Conservation (phyloP, 2,888 invertebrate genomes). For the Phaedon cochleariae region DNA sequence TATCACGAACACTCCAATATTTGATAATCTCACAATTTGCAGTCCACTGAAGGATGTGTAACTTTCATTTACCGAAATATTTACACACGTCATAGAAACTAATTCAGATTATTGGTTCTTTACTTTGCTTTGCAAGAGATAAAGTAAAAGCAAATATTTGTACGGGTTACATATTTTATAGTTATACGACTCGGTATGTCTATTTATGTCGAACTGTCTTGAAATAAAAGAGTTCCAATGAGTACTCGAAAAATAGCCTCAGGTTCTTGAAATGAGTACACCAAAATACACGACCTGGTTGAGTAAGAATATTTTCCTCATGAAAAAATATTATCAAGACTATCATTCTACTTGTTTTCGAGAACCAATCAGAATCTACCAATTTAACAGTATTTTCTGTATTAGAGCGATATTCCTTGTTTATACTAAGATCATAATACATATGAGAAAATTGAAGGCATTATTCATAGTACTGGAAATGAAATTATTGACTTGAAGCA, state of each 20-base stretch:
- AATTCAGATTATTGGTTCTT: constrained; percentile 37
- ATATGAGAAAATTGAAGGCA: too few species aligned
- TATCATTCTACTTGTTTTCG: too few species aligned
- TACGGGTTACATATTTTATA: not conserved
- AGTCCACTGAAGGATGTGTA: constrained; percentile 35
- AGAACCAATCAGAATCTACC: too few species aligned
- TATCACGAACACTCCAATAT: constrained; percentile 37
- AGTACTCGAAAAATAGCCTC: not conserved
- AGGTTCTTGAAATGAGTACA: not conserved
- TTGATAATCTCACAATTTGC: constrained; percentile 47
- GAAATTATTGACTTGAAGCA: too few species aligned
- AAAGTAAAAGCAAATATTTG: constrained; percentile 3
- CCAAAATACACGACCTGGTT: too few species aligned
- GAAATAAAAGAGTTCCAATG: not conserved
- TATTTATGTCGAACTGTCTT: not conserved
- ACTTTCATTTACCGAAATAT: constrained; percentile 33
- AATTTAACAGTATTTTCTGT: too few species aligned
- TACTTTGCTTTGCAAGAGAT: constrained; percentile 15
- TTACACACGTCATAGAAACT: constrained; percentile 33
- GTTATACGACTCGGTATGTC: not conserved
- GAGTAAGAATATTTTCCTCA: too few species aligned
- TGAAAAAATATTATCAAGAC: too few species aligned
- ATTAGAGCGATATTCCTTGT: too few species aligned
- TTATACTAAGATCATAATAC: too few species aligned
- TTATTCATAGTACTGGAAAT: too few species aligned